Percentiles rank a stretch among this genome's conserved stretches.
phyloP scores from a whole-genome alignment of 2,888 invertebrate genomes.

The Gymnocheta viridis region DNA sequence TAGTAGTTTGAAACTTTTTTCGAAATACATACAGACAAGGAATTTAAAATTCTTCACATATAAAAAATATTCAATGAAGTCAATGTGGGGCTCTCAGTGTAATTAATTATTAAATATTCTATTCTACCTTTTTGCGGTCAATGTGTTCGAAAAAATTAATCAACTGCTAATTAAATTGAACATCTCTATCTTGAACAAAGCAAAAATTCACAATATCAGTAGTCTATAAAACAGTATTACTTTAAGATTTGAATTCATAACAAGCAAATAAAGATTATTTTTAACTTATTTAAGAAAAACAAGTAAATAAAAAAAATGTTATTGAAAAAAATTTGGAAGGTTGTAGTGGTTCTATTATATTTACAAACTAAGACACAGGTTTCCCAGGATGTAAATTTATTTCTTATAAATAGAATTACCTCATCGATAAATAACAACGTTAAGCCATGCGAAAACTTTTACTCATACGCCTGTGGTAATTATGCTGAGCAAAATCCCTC shows the following conservation, averaged over 20 bases:
- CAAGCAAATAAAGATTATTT: slow-evolving; percentile 32
- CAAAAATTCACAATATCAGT: not conserved
- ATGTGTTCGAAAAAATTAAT: not conserved
- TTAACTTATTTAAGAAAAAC: not conserved
- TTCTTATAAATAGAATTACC: slow-evolving; percentile 52
- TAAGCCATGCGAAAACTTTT: slow-evolving; percentile 75
- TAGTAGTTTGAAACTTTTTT: too few species aligned
- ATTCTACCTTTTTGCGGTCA: not conserved
- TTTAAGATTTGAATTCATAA: not conserved
- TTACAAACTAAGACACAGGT: not conserved
- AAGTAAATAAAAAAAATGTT: not conserved
- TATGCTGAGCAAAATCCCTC: slow-evolving; percentile 72
- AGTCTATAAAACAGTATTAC: slow-evolving; percentile 5
- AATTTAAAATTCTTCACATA: too few species aligned
- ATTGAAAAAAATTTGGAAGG: not conserved
- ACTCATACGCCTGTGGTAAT: slow-evolving; percentile 76
- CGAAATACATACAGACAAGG: too few species aligned
- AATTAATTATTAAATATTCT: not conserved
- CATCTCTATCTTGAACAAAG: not conserved
- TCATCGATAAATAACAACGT: slow-evolving; percentile 69
- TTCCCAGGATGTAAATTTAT: not conserved
- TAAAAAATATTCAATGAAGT: too few species aligned
- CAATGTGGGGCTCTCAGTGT: too few species aligned
- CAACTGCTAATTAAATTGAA: slow-evolving; percentile 3
- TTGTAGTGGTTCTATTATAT: not conserved